Evolutionary conservation across 2,113 vertebrate species (phyloP).

Genomic region (Gila orcuttii): DNA sequence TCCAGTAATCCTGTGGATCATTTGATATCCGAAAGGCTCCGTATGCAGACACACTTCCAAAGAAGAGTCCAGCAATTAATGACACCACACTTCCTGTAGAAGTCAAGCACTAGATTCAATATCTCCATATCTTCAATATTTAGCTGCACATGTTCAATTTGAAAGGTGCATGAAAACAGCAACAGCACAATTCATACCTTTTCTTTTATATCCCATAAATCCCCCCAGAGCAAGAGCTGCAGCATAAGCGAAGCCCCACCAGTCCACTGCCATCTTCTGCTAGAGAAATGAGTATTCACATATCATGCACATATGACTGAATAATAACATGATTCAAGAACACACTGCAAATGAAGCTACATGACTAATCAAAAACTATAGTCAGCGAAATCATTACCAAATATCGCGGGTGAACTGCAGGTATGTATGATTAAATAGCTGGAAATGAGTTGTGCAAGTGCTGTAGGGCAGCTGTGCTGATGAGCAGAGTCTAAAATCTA

Average conservation of each 20-base stretch:
- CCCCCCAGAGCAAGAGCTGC: constrained; percentile 83
- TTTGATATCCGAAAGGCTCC: constrained; percentile 84
- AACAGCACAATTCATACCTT: constrained; percentile 74
- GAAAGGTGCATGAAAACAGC: constrained; percentile 52
- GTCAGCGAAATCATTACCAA: background rate
- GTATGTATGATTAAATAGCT: background rate
- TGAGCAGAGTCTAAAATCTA: background rate
- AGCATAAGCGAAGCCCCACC: constrained; percentile 90
- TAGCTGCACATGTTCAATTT: too few species aligned
- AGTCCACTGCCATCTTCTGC: constrained; percentile 76
- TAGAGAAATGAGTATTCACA: background rate
- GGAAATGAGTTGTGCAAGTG: background rate
- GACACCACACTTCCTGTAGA: constrained; percentile 86
- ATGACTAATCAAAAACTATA: background rate
- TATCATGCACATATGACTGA: too few species aligned
- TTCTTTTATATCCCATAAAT: constrained; percentile 84
- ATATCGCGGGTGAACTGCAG: background rate
- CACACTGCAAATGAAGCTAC: background rate
- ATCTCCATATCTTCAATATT: background rate
- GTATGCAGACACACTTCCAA: constrained; percentile 84
- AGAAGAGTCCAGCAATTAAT: constrained; percentile 85
- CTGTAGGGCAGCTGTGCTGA: background rate
- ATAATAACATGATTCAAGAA: background rate
- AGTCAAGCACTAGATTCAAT: constrained; percentile 27
- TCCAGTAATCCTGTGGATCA: constrained; percentile 82